Evolutionary conservation across 2,113 vertebrate species (phyloP).

Genomic region (Mobula hypostoma): DNA sequence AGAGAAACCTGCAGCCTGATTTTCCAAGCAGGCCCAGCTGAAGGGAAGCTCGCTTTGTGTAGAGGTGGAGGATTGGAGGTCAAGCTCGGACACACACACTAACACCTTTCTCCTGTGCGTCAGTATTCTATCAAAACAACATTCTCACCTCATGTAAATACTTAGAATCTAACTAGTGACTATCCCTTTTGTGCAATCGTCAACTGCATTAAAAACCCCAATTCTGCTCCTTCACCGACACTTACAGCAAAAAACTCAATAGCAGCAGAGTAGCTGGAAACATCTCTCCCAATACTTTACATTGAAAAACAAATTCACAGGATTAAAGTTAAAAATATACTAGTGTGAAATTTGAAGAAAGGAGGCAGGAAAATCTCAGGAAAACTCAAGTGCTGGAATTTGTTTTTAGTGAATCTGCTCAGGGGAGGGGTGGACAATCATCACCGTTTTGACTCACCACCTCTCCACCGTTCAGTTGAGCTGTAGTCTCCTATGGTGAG

Average conservation of each 20-base stretch:
- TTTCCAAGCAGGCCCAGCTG: no score
- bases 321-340: background rate
- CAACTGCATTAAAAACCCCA: background rate
- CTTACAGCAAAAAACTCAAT: background rate
- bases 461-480: background rate
- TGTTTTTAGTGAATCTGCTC: background rate
- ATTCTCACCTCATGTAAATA: background rate
- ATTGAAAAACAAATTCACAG: no score
- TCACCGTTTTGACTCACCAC: background rate
- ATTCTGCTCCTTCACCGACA: background rate
- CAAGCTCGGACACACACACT: no score
- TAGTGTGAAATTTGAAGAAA: background rate
- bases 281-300: no score
- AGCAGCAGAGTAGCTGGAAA: background rate
- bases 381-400: background rate
- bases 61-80: no score
- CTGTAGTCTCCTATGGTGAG: background rate
- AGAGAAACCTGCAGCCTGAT: no score
- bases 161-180: background rate
- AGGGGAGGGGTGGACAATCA: background rate
- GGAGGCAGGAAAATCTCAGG: background rate
- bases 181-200: background rate
- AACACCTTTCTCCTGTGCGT: no score
- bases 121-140: background rate
- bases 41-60: no score